Conservation (phyloP, 1,140 invertebrate genomes). For the Sitobion miscanthi region DNA sequence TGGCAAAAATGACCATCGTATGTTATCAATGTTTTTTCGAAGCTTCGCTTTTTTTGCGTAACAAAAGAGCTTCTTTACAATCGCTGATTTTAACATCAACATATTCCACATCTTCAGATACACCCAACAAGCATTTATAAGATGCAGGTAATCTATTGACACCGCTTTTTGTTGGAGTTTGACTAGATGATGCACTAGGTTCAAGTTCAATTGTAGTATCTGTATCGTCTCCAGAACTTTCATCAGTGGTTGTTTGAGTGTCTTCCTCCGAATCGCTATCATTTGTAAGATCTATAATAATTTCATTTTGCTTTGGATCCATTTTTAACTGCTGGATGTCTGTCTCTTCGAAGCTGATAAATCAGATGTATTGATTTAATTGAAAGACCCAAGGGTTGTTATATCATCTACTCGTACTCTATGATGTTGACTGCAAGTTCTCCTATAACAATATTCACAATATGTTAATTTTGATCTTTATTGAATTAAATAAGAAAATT, state of each 20-base stretch:
- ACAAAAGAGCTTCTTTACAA: background rate
- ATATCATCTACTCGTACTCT: background rate
- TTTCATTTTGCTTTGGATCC: background rate
- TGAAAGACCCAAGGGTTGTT: background rate
- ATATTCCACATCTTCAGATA: background rate
- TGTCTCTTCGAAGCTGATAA: conserved; percentile 22
- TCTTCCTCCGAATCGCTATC: conserved; percentile 27
- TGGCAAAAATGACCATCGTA: background rate
- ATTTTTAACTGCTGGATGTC: background rate
- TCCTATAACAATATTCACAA: conserved; percentile 22
- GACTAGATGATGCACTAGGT: conserved; percentile 39
- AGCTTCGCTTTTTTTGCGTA: conserved; percentile 22
- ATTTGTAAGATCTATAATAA: conserved; percentile 14
- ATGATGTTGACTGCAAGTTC: background rate
- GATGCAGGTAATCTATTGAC: conserved; percentile 11
- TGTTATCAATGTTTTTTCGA: background rate
- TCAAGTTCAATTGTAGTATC: background rate
- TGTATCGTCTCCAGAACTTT: conserved; percentile 9
- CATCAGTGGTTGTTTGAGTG: background rate
- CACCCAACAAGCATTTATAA: background rate
- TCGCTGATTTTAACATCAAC: background rate
- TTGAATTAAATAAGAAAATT: background rate
- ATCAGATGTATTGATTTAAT: background rate
- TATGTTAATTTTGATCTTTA: background rate
- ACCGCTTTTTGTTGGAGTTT: conserved; percentile 34